phyloP scores from a whole-genome alignment of 1,140 invertebrate genomes.

The Lucilia sericata region DNA sequence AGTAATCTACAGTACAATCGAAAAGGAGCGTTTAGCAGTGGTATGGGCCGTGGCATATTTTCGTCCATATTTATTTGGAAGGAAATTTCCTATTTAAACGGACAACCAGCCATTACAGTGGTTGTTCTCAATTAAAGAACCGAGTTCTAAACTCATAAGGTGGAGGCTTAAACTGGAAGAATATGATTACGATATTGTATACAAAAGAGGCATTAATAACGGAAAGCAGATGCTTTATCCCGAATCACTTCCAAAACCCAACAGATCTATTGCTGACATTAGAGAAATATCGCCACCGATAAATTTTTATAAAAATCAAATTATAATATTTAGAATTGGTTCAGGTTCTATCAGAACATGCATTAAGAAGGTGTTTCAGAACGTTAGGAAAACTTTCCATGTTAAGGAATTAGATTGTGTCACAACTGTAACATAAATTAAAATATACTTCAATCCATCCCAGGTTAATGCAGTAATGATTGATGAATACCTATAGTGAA shows the following conservation, averaged over 20 bases:
- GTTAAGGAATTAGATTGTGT: not conserved
- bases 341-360: not conserved
- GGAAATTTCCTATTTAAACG: not conserved
- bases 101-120: not conserved
- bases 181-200: not conserved
- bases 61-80: no score
- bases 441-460: not conserved
- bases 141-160: not conserved
- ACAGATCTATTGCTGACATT: not conserved
- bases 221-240: conserved; percentile 5
- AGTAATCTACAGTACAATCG: no score
- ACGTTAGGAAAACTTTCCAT: not conserved
- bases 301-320: conserved; percentile 21
- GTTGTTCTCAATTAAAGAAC: conserved; percentile 1
- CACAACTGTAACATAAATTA: not conserved
- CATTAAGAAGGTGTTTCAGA: not conserved
- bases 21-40: no score
- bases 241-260: not conserved
- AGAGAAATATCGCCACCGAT: not conserved
- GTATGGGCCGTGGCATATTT: no score
- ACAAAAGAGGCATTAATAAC: not conserved
- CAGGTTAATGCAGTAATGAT: not conserved
- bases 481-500: not conserved
- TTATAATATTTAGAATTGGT: not conserved
- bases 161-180: not conserved